phyloP scores from a whole-genome alignment of 2,113 vertebrate genomes.

The Calidris pygmaea region DNA sequence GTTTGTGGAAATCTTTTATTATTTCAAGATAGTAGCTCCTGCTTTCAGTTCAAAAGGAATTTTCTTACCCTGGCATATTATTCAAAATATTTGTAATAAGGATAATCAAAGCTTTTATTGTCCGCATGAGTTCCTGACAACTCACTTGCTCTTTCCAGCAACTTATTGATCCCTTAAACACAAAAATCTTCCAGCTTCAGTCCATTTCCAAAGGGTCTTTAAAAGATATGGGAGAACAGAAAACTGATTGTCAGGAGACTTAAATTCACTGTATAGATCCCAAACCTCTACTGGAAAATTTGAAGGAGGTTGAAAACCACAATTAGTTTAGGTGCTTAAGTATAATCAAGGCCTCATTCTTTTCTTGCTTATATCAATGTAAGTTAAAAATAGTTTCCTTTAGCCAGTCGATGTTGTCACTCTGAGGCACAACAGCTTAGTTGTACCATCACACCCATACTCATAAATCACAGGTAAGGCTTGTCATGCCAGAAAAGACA shows the following conservation, averaged over 20 bases:
- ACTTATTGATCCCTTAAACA: not conserved
- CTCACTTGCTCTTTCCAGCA: not conserved
- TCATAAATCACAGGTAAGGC: not conserved
- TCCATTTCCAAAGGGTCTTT: not conserved
- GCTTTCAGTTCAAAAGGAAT: not conserved
- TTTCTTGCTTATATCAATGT: not conserved
- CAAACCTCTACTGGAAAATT: not conserved
- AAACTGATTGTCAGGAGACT: not conserved
- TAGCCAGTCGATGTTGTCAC: not conserved
- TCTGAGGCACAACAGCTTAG: not conserved
- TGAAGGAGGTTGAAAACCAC: not conserved
- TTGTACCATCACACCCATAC: not conserved
- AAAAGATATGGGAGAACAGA: not conserved
- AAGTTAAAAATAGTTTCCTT: not conserved
- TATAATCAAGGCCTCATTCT: not conserved
- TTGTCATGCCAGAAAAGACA: not conserved
- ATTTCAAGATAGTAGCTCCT: not conserved
- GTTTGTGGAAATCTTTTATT: not conserved
- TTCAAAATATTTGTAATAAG: constrained; percentile 7
- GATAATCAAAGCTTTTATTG: not conserved
- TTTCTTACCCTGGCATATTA: not conserved
- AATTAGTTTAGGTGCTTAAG: not conserved
- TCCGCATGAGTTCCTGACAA: not conserved
- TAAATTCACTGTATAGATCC: not conserved
- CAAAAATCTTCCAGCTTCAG: not conserved